Percentiles rank a stretch among this genome's conserved stretches.
phyloP scores from a whole-genome alignment of 2,797 vertebrate genomes.

The Decapterus maruadsi region DNA sequence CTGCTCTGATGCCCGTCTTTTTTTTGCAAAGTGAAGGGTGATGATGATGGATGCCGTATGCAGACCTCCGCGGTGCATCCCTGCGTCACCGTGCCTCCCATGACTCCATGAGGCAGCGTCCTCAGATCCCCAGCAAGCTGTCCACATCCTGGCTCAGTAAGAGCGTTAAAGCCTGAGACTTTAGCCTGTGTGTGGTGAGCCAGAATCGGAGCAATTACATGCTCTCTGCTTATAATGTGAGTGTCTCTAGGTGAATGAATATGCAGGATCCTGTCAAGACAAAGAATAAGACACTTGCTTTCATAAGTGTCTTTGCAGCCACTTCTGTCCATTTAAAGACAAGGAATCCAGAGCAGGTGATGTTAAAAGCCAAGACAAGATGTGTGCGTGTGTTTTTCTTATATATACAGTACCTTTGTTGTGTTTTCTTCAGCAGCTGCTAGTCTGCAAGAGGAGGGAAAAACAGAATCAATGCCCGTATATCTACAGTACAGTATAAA shows the following conservation, averaged over 20 bases:
- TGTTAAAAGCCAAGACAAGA: background rate
- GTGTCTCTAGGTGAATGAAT: conserved; percentile 45
- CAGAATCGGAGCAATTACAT: conserved; percentile 32
- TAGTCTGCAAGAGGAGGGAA: conserved; percentile 70
- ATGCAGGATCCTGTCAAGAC: conserved; percentile 51
- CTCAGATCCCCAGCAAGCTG: conserved; percentile 33
- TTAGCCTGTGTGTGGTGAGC: conserved; percentile 27
- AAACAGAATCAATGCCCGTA: conserved; percentile 35
- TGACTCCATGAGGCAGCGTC: conserved; percentile 42
- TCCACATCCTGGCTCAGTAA: conserved; percentile 46
- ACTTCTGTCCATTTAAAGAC: background rate
- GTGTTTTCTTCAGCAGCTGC: conserved; percentile 34
- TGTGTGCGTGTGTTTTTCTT: background rate
- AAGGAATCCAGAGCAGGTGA: background rate
- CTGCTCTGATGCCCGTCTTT: conserved; percentile 31
- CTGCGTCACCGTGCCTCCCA: conserved; percentile 25
- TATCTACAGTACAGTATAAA: conserved; percentile 11
- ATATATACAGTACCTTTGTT: conserved; percentile 55
- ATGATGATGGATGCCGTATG: conserved; percentile 39
- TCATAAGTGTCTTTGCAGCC: background rate
- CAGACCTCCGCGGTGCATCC: conserved; percentile 34
- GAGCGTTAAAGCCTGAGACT: conserved; percentile 48
- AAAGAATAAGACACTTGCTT: conserved; percentile 14
- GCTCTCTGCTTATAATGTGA: conserved; percentile 38
- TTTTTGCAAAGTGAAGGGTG: conserved; percentile 45